Base-by-base conservation (phyloP, 2,113 vertebrate species). In the Corydoras sp. region DNA sequence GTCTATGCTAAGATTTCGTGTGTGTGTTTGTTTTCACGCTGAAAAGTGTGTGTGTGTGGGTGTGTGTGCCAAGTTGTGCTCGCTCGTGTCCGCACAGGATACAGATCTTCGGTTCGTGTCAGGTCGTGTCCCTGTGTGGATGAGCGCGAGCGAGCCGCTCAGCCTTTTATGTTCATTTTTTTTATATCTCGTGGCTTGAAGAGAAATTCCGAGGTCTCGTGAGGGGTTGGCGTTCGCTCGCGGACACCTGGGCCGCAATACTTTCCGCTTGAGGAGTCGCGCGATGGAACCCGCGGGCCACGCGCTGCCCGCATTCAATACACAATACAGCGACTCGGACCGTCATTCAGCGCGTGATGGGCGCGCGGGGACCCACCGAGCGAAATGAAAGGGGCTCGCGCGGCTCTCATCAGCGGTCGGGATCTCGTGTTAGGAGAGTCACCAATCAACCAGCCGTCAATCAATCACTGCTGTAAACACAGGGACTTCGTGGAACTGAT, bases 171-270 rank as follows among this genome's bases (percentile, higher is more conserved):
- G n/a, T 32, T 10, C 11, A 13, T 5, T 9, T 32, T 65, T 31
- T 67, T 32, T 59, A 18, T 7, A 48, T 58, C 9, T 76, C 76
- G 70, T 76, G 75, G 67, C 74, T 58, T 32, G 66, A 58, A 64
- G 77, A 73, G 62, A 79, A 76, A 70, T 76, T 53, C 73, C 30
- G 50, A 74, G 63, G 68, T 79, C 74, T 76, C 58, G 66, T 62
- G 48, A 68, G 74, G 76, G 71, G 61, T 71, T 64, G 71, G 15
- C 58, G 76, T 4, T 81, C 81, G 86, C 88, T 88, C 75, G 80
- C 86, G 84, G 88, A 88, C 87, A 91, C 89, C 89, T 91, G 89
- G 88, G 87, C 89, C 88, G 88, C 87, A 83, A 85, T 81, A 85
- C 83, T 88, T 90, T 88, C 85, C 87, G 84, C 89, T 88, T 86